A percentile compares a stretch with the other conserved stretches of the same genome.
Evolutionary conservation across 2,888 invertebrate species (phyloP).

Genomic region (Patella ulyssiponensis): DNA sequence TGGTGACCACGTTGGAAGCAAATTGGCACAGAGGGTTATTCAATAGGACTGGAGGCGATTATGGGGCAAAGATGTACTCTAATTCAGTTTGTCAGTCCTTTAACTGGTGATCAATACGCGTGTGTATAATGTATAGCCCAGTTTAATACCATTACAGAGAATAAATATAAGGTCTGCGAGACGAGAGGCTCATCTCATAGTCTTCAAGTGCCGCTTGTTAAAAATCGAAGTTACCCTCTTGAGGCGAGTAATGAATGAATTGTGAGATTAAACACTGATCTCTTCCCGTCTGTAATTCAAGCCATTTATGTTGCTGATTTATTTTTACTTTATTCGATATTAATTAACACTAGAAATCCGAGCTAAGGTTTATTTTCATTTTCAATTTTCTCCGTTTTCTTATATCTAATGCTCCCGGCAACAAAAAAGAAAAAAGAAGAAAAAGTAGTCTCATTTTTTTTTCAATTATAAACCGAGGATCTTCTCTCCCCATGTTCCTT

Average conservation of each 20-base stretch:
- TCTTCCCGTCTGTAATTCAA: not conserved
- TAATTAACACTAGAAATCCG: not conserved
- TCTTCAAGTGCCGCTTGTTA: conserved; percentile 1
- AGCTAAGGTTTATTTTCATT: too few species aligned
- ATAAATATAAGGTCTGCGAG: not conserved
- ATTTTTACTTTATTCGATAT: not conserved
- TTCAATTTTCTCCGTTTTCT: too few species aligned
- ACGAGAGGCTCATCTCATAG: not conserved
- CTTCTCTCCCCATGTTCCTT: too few species aligned
- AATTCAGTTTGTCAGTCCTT: conserved; percentile 26
- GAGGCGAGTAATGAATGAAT: conserved; percentile 1
- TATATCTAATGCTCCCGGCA: too few species aligned
- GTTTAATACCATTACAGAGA: not conserved
- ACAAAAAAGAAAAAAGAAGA: too few species aligned
- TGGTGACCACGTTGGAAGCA: conserved; percentile 22
- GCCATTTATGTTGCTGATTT: not conserved
- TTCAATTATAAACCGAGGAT: too few species aligned
- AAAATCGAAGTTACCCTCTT: not conserved
- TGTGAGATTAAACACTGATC: not conserved
- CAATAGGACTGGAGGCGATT: conserved; percentile 21
- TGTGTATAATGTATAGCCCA: not conserved
- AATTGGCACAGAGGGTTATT: conserved; percentile 22
- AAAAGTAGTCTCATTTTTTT: too few species aligned
- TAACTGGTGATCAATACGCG: not conserved
- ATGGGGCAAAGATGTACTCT: conserved; percentile 23